Base-by-base conservation (phyloP, 1,140 invertebrate genomes). In the Gryllus bimaculatus region DNA sequence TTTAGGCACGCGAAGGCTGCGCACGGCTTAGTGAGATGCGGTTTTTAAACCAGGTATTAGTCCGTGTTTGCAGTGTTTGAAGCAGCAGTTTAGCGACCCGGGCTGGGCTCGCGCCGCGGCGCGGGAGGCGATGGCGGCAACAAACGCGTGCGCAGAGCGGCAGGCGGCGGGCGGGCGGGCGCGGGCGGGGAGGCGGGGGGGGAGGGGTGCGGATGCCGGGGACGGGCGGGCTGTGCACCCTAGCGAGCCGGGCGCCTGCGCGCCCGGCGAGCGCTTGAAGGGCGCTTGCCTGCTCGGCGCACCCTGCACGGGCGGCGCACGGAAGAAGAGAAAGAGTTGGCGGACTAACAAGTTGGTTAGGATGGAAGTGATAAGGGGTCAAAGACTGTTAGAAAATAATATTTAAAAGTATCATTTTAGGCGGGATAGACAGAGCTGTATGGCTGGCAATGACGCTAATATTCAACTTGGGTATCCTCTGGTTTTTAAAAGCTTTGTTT, bases 401-500 rank as follows among this genome's bases (percentile, higher is more conserved):
- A 77, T 77, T n/a, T 77, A 77, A 77, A 54, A 49, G 18, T 77
- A 77, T 77, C 47, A 78, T 78, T 78, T 78, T 73, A 49, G 26
- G 4, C 73, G 78, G 78, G 78, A 78, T 78, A 78, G 54, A 78
- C 73, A 73, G 54, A 78, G 78, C 54, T 78, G 78, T 73, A n/a
- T 39, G 26, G 26, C 20, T 26, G 2, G 74, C 13, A 47, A 2
- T 10, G 47, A 13, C 3, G 74, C 78, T 10, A 18, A 66, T 20
- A 75, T 49, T 54, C 79, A 79, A 77, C 79, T 77, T 48, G 18
- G 77, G 76, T 79, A 79, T 79, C 76, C 75, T 79, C 79, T 49
- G 49, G 48, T 48, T 8, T 79, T 79, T 73, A 79, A 76, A 76
- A 48, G 48, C 26, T 77, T 26, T 77, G 47, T 75, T 66, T 66